A percentile compares a stretch with the other conserved stretches of the same genome.
Evolutionary conservation across 2,888 invertebrate species (phyloP).

Genomic region (Diaphora mendica): DNA sequence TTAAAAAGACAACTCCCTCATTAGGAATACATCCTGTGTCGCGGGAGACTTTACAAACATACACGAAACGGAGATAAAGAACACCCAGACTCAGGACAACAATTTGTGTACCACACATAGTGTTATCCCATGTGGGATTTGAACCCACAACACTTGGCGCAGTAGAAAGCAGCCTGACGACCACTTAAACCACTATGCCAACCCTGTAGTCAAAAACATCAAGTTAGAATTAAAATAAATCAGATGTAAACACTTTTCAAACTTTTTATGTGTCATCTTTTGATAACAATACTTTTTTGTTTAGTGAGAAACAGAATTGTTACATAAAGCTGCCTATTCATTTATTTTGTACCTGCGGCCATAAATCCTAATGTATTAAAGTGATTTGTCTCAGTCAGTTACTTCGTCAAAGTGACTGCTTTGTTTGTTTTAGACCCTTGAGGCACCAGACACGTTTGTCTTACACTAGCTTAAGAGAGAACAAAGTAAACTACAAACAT

Average conservation of each 20-base stretch:
- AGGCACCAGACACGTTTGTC: constrained; percentile 44
- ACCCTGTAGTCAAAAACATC: too few relatives aligned
- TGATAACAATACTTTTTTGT: constrained; percentile 5
- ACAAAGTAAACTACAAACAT: constrained; percentile 37
- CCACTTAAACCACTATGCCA: too few relatives aligned
- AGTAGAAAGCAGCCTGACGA: too few relatives aligned
- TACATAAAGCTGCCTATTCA: constrained; percentile 42
- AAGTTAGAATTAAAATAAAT: background rate
- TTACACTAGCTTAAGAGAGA: constrained; percentile 30
- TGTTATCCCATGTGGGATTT: too few relatives aligned
- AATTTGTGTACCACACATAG: too few relatives aligned
- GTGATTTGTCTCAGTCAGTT: constrained; percentile 70
- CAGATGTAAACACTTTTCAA: background rate
- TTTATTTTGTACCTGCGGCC: constrained; percentile 49
- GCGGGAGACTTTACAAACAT: too few relatives aligned
- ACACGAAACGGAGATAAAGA: too few relatives aligned
- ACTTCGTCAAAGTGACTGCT: constrained; percentile 58
- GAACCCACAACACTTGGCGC: too few relatives aligned
- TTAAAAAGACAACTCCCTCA: background rate
- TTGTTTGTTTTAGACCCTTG: constrained; percentile 58
- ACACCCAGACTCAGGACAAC: too few relatives aligned
- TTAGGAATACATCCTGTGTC: too few relatives aligned
- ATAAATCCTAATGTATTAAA: constrained; percentile 60
- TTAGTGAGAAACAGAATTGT: constrained; percentile 25
- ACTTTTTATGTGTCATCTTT: background rate